Percentiles rank a stretch among this genome's conserved stretches.
phyloP scores from a whole-genome alignment of 2,888 invertebrate genomes.

The Macrophya alboannulata region DNA sequence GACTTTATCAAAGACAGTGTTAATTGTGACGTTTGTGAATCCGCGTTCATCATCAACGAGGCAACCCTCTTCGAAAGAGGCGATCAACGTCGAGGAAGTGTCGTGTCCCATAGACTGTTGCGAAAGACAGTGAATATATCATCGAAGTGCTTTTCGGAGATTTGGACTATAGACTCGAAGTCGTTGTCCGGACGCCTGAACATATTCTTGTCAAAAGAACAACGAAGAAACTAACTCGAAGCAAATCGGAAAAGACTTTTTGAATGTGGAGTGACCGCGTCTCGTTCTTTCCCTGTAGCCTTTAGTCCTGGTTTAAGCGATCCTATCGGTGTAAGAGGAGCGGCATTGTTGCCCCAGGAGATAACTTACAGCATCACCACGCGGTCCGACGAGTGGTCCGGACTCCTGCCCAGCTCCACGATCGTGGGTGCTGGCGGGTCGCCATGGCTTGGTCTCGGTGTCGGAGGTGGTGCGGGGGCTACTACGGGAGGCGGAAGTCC shows the following conservation, averaged over 20 bases:
- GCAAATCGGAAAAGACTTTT: neutral
- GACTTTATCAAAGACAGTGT: conserved; percentile 14
- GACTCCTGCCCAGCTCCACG: conserved; percentile 80
- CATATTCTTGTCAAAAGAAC: neutral
- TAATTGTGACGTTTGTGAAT: conserved; percentile 47
- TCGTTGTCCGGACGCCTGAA: neutral
- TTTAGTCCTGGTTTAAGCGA: neutral
- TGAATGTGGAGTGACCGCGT: conserved; percentile 30
- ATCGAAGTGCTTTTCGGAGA: neutral
- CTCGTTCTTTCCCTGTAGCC: neutral
- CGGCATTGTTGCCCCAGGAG: conserved; percentile 70
- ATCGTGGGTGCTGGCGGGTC: conserved; percentile 80
- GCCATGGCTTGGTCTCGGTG: conserved; percentile 78
- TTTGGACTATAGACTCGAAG: neutral
- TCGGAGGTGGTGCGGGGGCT: conserved; percentile 76
- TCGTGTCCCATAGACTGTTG: conserved; percentile 17
- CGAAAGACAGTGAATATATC: conserved; percentile 16
- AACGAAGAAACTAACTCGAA: neutral
- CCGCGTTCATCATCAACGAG: neutral
- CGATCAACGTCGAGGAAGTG: neutral
- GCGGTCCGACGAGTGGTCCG: conserved; percentile 80
- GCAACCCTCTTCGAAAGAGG: neutral
- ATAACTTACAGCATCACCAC: conserved; percentile 76
- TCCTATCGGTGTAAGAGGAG: neutral
- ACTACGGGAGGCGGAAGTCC: conserved; percentile 77